Conservation (phyloP, 2,797 vertebrate species). For the Pipistrellus nathusii region DNA sequence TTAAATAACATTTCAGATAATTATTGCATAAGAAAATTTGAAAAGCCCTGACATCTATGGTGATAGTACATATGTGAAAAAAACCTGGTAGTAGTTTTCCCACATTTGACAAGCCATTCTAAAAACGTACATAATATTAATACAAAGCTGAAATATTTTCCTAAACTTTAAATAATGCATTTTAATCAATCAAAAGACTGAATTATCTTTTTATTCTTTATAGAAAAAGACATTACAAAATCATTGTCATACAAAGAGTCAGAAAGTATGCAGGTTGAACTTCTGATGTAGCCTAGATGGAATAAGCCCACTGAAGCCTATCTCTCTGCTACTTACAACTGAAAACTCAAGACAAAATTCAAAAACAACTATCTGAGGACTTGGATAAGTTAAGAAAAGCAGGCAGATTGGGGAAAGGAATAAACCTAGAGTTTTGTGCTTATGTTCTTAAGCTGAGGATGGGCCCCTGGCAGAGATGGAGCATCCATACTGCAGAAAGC, state of each 20-base stretch:
- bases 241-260: conserved; percentile 24
- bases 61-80: neutral
- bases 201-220: conserved; percentile 3
- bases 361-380: neutral
- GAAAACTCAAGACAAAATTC: neutral
- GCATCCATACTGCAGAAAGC: neutral
- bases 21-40: neutral
- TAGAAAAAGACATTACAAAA: conserved; percentile 40
- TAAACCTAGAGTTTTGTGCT: neutral
- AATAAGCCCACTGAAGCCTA: neutral
- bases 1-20: conserved; percentile 30
- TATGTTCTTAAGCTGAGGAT: neutral
- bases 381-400: neutral
- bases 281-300: neutral
- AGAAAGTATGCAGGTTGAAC: neutral
- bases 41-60: neutral
- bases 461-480: neutral
- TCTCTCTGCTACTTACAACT: neutral
- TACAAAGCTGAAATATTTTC: conserved; percentile 14
- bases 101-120: neutral
- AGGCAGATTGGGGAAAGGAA: neutral
- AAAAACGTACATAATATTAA: conserved; percentile 23
- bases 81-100: neutral
- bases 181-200: neutral
- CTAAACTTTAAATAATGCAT: neutral